Conservation (phyloP, 1,140 invertebrate genomes). For the Halictus rubicundus region DNA sequence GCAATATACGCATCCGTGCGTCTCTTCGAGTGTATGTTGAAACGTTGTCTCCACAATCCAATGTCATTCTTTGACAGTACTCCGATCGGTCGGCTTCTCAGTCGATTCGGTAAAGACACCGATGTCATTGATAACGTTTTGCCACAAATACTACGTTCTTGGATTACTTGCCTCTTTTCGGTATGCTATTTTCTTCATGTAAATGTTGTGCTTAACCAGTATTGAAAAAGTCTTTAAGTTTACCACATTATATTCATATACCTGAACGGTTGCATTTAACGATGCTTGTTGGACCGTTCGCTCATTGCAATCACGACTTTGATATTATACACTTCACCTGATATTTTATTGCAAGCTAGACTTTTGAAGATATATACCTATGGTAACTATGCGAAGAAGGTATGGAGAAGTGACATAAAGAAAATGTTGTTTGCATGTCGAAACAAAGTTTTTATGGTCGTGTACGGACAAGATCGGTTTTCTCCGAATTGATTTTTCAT, state of each 20-base stretch:
- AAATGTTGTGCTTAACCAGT: slow-evolving; percentile 50
- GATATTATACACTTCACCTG: neutral
- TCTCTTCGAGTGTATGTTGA: slow-evolving; percentile 84
- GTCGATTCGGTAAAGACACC: slow-evolving; percentile 88
- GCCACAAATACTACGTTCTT: slow-evolving; percentile 71
- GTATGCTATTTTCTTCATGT: slow-evolving; percentile 74
- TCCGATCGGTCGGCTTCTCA: slow-evolving; percentile 87
- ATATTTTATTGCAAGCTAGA: slow-evolving; percentile 4
- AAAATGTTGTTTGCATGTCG: slow-evolving; percentile 17
- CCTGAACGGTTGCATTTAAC: neutral
- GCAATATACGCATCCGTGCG: slow-evolving; percentile 82
- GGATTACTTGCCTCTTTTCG: slow-evolving; percentile 79
- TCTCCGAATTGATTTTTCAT: neutral
- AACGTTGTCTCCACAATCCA: slow-evolving; percentile 84
- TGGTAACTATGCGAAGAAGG: neutral
- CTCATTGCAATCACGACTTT: slow-evolving; percentile 6
- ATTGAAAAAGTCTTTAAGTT: slow-evolving; percentile 27
- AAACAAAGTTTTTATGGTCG: neutral
- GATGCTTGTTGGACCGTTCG: neutral
- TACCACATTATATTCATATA: slow-evolving; percentile 27
- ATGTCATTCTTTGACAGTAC: slow-evolving; percentile 89
- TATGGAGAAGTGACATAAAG: neutral
- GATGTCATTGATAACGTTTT: slow-evolving; percentile 84
- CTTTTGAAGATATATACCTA: neutral
- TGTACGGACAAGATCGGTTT: neutral